phyloP scores from a whole-genome alignment of 2,113 vertebrate species.

The Chaenogobius annularis region DNA sequence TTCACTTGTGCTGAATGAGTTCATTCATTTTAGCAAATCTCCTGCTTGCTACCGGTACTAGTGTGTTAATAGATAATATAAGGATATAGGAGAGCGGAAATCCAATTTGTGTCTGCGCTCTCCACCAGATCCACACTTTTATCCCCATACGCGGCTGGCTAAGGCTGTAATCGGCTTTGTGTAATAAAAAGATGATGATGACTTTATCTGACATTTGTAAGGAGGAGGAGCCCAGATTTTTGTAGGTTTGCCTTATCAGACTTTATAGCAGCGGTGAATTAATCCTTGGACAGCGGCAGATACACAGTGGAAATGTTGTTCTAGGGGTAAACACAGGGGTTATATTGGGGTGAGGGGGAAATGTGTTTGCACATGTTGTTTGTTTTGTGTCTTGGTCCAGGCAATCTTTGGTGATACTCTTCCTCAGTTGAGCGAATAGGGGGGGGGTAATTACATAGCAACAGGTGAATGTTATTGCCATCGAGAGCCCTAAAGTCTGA shows the following conservation, averaged over 20 bases:
- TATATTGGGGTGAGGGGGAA: constrained; percentile 57
- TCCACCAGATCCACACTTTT: constrained; percentile 66
- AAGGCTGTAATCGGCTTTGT: constrained; percentile 77
- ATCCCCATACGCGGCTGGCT: constrained; percentile 61
- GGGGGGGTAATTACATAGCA: constrained; percentile 53
- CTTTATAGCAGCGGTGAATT: constrained; percentile 58
- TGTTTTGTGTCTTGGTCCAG: constrained; percentile 29
- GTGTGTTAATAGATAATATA: constrained; percentile 73
- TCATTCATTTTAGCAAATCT: constrained; percentile 61
- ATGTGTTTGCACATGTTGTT: constrained; percentile 50
- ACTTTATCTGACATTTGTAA: constrained; percentile 81
- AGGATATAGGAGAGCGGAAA: constrained; percentile 72
- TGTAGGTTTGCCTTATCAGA: constrained; percentile 70
- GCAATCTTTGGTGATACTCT: constrained; percentile 32
- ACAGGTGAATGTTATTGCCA: constrained; percentile 61
- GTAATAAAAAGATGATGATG: constrained; percentile 79
- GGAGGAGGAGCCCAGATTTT: constrained; percentile 68
- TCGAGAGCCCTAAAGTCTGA: constrained; percentile 45
- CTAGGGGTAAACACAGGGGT: constrained; percentile 60
- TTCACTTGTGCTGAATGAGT: constrained; percentile 35
- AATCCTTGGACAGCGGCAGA: constrained; percentile 57
- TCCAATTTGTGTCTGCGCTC: constrained; percentile 74
- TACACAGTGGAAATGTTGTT: constrained; percentile 63
- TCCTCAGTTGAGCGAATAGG: constrained; percentile 48
- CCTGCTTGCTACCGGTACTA: constrained; percentile 48